Evolutionary conservation across 2,888 invertebrate species (phyloP).

Genomic region (Oxytorus armatus): DNA sequence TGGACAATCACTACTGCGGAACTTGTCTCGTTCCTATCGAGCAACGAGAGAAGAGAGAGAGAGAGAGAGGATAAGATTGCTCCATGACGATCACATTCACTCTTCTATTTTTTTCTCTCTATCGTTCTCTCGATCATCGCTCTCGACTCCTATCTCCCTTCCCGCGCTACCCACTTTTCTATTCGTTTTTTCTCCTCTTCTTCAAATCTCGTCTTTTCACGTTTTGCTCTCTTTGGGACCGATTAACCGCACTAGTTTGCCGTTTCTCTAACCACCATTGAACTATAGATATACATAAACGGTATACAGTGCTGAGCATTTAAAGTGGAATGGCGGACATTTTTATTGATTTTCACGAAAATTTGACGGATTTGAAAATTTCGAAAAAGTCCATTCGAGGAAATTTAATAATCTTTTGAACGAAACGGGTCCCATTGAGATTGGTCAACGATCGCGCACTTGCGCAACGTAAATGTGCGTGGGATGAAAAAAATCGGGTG

Average conservation of each 20-base stretch:
- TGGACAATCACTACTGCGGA: slow-evolving; percentile 66
- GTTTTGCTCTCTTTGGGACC: slow-evolving; percentile 48
- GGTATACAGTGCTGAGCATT: too few relatives aligned
- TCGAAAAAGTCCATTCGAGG: too few relatives aligned
- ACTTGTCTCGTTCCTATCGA: slow-evolving; percentile 46
- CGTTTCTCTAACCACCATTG: slow-evolving; percentile 21
- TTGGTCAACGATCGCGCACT: too few relatives aligned
- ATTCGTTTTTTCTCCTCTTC: slow-evolving; percentile 1
- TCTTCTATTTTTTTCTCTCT: slow-evolving; percentile 27
- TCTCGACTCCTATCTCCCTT: slow-evolving; percentile 46
- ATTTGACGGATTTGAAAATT: too few relatives aligned
- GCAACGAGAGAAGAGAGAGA: slow-evolving; percentile 13
- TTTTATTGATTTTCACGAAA: too few relatives aligned
- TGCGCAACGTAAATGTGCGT: too few relatives aligned
- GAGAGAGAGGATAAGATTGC: slow-evolving; percentile 57
- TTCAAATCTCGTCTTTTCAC: slow-evolving; percentile 18
- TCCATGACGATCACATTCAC: slow-evolving; percentile 47
- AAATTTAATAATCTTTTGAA: too few relatives aligned
- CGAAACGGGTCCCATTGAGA: too few relatives aligned
- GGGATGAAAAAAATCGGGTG: too few relatives aligned
- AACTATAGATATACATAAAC: slow-evolving; percentile 11
- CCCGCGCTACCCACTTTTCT: slow-evolving; percentile 42
- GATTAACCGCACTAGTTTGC: slow-evolving; percentile 41
- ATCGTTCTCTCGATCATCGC: slow-evolving; percentile 23
- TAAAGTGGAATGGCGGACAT: too few relatives aligned